Base-by-base conservation (phyloP, 2,797 vertebrate species). In the Squalus acanthias region DNA sequence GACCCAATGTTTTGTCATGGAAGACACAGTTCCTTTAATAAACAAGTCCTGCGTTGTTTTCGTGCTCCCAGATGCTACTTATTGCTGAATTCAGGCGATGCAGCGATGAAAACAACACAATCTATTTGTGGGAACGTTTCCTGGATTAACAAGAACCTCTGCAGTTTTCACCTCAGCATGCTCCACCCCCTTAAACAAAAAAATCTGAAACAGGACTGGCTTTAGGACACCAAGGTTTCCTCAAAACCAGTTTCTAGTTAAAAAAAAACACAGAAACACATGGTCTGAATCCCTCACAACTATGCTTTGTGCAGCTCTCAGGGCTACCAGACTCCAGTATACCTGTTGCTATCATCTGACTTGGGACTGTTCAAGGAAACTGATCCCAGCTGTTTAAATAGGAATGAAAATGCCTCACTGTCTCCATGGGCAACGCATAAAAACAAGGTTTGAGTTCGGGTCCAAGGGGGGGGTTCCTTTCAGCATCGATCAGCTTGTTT, bases 331-430 rank as follows among this genome's bases (percentile, higher is more conserved):
- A 8, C n/a, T 46, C 6, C 63, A 69, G 2, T 3, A 46, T 93
- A 93, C 2, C 91, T 24, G 65, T 24, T 46, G 63, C 91, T 39
- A 46, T 39, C 65, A 93, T 69, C 63, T 69, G 65, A 46, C n/a
- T 67, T 69, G 67, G 17, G 65, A 93, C 69, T 93, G 65, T 24
- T 93, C 65, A 46, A 93, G 91, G 65, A 93, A 93, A 67, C 63
- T 69, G 65, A 46, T 91, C 12, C 91, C 91, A 69, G 63, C 91
- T 93, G 65, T 93, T 69, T 33, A 46, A 93, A 93, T 67, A 93
- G 63, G n/a, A 93, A 67, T 93, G 91, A n/a, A 85, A 91, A 63
- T 63, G 88, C 57, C 60, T 65, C 91, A 0, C 65, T 12, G 91
- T 46, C 20, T 93, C 65, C 65, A 67, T 93, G 22, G 91, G 65